Percentiles rank a stretch among this genome's conserved stretches.
Conservation (phyloP, 2,113 vertebrate species). For the Tyto alba region DNA sequence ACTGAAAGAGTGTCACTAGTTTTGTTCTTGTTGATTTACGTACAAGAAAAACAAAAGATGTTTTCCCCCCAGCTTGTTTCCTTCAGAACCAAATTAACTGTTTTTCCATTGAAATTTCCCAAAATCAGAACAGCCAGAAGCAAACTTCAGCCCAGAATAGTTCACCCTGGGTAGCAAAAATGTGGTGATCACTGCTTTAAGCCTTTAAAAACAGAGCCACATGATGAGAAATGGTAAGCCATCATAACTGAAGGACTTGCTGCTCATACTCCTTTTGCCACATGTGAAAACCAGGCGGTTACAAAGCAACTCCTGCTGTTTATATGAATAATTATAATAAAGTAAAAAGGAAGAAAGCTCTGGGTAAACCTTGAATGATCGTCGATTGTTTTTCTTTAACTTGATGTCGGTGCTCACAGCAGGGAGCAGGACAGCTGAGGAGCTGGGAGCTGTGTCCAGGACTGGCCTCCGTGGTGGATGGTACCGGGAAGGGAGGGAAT, state of each 20-base stretch:
- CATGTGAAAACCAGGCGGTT: not conserved
- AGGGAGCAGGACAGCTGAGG: not conserved
- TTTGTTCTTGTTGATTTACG: not conserved
- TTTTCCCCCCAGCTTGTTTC: not conserved
- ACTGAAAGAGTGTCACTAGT: not conserved
- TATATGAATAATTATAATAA: not conserved
- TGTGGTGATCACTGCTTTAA: not conserved
- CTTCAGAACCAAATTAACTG: not conserved
- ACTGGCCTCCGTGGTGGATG: rapidly evolving
- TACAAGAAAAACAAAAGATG: not conserved
- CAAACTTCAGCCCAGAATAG: not conserved
- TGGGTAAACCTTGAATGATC: not conserved
- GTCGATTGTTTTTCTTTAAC: not conserved
- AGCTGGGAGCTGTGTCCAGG: not conserved
- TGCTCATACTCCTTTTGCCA: not conserved
- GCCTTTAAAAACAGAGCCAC: not conserved
- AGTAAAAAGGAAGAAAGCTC: not conserved
- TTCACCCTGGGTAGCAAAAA: not conserved
- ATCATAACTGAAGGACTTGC: not conserved
- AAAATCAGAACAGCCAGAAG: not conserved
- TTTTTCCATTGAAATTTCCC: not conserved
- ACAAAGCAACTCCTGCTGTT: not conserved
- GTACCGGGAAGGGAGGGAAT: not conserved
- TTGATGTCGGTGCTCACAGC: not conserved
- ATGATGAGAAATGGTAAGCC: not conserved